Conservation (phyloP, 2,797 vertebrate genomes). For the Coracias cyanogaster region DNA sequence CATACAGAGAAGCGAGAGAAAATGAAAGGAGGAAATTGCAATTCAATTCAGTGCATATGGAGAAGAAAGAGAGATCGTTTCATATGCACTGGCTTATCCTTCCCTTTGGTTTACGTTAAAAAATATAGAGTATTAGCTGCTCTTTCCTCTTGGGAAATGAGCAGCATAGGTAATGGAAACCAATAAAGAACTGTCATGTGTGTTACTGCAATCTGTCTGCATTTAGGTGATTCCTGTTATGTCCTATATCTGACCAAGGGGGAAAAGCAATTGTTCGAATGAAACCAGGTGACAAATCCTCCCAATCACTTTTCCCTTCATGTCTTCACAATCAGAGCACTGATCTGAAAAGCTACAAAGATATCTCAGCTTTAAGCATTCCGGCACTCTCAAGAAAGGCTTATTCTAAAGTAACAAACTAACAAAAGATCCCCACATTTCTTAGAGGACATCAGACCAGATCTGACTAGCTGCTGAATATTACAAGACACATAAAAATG, state of each 20-base stretch:
- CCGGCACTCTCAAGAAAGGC: neutral
- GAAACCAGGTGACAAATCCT: constrained; percentile 57
- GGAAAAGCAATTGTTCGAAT: constrained; percentile 50
- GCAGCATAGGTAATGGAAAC: constrained; percentile 49
- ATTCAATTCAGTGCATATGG: constrained; percentile 45
- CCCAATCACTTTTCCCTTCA: constrained; percentile 31
- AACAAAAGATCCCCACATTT: neutral
- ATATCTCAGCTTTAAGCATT: neutral
- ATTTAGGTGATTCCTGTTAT: constrained; percentile 41
- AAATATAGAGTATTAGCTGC: constrained; percentile 37
- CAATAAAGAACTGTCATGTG: constrained; percentile 46
- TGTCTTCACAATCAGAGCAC: neutral
- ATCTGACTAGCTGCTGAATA: neutral
- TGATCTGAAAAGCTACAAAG: constrained; percentile 7
- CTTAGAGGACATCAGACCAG: neutral
- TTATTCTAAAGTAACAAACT: neutral
- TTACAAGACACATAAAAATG: neutral
- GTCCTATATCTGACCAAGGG: constrained; percentile 48
- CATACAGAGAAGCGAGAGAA: neutral
- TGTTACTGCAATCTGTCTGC: constrained; percentile 47
- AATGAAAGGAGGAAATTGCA: constrained; percentile 63
- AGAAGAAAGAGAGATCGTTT: constrained; percentile 44
- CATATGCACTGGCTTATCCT: constrained; percentile 27
- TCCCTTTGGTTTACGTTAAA: constrained; percentile 59
- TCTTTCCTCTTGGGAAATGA: constrained; percentile 60